A percentile compares a stretch with the other conserved stretches of the same genome.
Conservation (phyloP, 35 echinoderm and acorn worm species). For the Lytechinus pictus region DNA sequence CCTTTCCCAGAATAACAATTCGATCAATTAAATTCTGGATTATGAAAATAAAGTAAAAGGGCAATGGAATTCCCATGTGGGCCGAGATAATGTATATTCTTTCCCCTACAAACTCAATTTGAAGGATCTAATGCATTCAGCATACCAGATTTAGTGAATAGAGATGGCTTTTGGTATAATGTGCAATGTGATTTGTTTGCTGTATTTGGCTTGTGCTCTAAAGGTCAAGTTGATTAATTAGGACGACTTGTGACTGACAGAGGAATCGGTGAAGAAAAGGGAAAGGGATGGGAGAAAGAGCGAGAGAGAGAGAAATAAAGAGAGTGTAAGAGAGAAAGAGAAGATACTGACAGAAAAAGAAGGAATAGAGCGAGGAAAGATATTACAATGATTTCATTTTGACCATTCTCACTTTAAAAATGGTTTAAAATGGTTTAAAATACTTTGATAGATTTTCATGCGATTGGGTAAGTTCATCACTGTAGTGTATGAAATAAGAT, state of each 20-base stretch:
- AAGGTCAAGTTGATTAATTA: constrained; percentile 13
- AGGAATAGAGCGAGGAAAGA: background rate
- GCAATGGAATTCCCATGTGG: background rate
- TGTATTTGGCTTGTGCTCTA: background rate
- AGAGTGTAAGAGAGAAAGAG: too few relatives aligned
- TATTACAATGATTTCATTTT: too few relatives aligned
- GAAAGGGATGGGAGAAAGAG: background rate
- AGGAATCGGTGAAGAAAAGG: background rate
- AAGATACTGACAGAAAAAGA: too few relatives aligned
- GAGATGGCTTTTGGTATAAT: constrained; percentile 4
- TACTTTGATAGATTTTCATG: too few relatives aligned
- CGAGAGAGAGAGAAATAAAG: background rate
- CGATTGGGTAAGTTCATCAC: too few relatives aligned
- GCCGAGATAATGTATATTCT: background rate
- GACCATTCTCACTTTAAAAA: too few relatives aligned
- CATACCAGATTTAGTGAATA: background rate
- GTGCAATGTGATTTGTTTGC: constrained; percentile 12
- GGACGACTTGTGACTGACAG: background rate
- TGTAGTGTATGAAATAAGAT: too few relatives aligned
- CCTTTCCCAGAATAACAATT: background rate
- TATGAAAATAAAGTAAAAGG: background rate
- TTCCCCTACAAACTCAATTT: background rate
- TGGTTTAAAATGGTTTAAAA: too few relatives aligned
- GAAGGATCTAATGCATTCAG: background rate
- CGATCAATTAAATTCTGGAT: background rate